These are phyloP conservation scores for Meganola albula DNA, from an alignment of 2,888 invertebrate genomes.

Conservation along the genomic window DNA sequence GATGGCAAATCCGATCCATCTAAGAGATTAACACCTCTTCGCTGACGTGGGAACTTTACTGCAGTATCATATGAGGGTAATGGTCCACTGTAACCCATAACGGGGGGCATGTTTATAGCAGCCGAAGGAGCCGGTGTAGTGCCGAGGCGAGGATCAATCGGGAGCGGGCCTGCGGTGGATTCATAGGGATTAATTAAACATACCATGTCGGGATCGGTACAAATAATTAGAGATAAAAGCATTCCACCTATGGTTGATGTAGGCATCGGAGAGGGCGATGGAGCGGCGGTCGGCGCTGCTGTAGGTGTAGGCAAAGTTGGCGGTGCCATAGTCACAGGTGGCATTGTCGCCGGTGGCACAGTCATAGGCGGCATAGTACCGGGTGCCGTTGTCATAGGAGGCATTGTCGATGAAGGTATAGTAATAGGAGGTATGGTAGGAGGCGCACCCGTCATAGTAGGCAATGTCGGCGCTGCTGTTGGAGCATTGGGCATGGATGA, in stretches of 20 bases:
- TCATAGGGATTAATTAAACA: conserved; percentile 69
- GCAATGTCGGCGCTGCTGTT: conserved; percentile 11
- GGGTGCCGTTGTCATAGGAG: conserved; percentile 8
- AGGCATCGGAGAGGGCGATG: conserved; percentile 23
- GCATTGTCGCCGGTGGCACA: conserved; percentile 14
- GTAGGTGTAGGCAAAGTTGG: conserved; percentile 20
- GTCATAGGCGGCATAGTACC: conserved; percentile 18
- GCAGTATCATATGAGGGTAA: conserved; percentile 47
- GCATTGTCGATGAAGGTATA: conserved; percentile 9
- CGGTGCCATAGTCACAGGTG: conserved; percentile 16
- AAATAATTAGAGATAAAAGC: conserved; percentile 56
- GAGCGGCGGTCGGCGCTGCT: conserved; percentile 20
- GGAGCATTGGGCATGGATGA: not conserved
- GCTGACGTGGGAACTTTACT: conserved; percentile 62
- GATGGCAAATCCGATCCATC: conserved; percentile 25
- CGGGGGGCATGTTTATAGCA: conserved; percentile 45
- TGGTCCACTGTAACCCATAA: conserved; percentile 53
- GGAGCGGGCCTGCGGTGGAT: conserved; percentile 56
- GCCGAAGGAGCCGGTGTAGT: conserved; percentile 55
- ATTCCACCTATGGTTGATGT: conserved; percentile 48
- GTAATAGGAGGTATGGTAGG: conserved; percentile 19
- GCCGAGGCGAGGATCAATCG: conserved; percentile 69
- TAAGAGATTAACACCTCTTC: conserved; percentile 33
- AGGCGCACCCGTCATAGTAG: conserved; percentile 3
- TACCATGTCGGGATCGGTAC: conserved; percentile 60